Evolutionary conservation across 2,113 vertebrate species (phyloP), one percentile per base, ranked within the genome.

Genomic region (Cardinalis cardinalis): DNA sequence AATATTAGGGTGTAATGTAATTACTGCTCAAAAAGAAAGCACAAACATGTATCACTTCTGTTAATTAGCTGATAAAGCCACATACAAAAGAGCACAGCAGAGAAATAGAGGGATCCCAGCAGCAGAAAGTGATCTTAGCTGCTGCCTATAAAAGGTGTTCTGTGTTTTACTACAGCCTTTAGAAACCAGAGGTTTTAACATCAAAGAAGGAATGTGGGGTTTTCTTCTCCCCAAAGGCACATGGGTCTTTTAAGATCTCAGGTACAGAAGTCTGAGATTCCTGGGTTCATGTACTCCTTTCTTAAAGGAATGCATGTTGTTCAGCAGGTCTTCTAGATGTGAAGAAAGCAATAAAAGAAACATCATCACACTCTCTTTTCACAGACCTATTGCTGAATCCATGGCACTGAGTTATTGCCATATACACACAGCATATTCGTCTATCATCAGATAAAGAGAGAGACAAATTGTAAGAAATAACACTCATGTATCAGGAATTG

Each of bases 171-270:
- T 6, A 32, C 0, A 49, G 43, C n/a, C 28, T 56, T 51, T 51
- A 69, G 21, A 56, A 72, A 53, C 14, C 25, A 25, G 14, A 84
- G 29, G 18, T 46, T 85, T 78, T 48, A 88, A 61, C 12, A 53
- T 19, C 12, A 69, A n/a, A 65, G 23, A 48, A 58, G 31, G 19
- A 31, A 3, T 21, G 7, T 26, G 12, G 14, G 23, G 0, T 2
- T 11, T 46, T 64, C 43, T 64, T 28, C 9, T 21, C 7, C 3
- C 16, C 14, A 70, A 73, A 65, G 38, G 10, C 15, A 28, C 0
- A 1, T 8, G 9, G 19, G 12, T 77, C 15, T 80, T 59, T 73
- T 51, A 73, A 58, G 49, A 60, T 75, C 12, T 12, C 46, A 80
- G 18, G 68, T 20, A 79, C 0, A 32, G 18, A 84, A 84, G 23